Conservation (phyloP, 1,140 invertebrate genomes). For the Ostrea denselamellosa region DNA sequence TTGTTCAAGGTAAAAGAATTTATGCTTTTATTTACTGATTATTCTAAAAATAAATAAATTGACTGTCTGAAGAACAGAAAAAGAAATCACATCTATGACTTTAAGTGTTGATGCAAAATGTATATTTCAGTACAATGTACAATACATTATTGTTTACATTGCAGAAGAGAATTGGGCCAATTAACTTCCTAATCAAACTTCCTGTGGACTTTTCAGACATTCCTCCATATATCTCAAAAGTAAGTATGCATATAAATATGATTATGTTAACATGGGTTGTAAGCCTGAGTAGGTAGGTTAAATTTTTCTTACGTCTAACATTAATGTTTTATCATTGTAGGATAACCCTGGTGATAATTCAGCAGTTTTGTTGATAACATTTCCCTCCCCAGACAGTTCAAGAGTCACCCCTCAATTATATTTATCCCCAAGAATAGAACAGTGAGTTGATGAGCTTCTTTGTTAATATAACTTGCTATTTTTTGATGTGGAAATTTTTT, state of each 20-base stretch:
- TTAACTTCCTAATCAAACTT: conserved; percentile 76
- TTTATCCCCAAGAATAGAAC: conserved; percentile 77
- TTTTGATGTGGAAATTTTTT: not conserved
- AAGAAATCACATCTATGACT: too few relatives aligned
- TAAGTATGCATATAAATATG: conserved; percentile 53
- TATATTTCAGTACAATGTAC: too few relatives aligned
- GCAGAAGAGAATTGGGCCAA: conserved; percentile 71
- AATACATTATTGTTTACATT: conserved; percentile 47
- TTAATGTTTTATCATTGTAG: conserved; percentile 56
- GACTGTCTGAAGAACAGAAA: too few relatives aligned
- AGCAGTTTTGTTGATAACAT: conserved; percentile 74
- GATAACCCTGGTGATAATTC: conserved; percentile 74
- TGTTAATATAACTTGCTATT: too few relatives aligned
- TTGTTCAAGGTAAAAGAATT: too few relatives aligned
- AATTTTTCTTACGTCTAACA: not conserved
- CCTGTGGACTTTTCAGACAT: conserved; percentile 75
- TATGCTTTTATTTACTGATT: too few relatives aligned
- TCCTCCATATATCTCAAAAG: conserved; percentile 74
- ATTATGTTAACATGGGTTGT: not conserved
- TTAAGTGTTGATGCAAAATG: too few relatives aligned
- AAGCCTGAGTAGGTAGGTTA: too few relatives aligned
- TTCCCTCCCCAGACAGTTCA: conserved; percentile 70
- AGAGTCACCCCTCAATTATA: conserved; percentile 75
- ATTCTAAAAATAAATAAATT: too few relatives aligned
- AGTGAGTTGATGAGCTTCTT: conserved; percentile 61